Percentiles rank a stretch among this genome's conserved stretches.
These are phyloP conservation scores for Madoqua kirkii DNA, from an alignment of 2,113 vertebrate genomes.

Conservation along the genomic window DNA sequence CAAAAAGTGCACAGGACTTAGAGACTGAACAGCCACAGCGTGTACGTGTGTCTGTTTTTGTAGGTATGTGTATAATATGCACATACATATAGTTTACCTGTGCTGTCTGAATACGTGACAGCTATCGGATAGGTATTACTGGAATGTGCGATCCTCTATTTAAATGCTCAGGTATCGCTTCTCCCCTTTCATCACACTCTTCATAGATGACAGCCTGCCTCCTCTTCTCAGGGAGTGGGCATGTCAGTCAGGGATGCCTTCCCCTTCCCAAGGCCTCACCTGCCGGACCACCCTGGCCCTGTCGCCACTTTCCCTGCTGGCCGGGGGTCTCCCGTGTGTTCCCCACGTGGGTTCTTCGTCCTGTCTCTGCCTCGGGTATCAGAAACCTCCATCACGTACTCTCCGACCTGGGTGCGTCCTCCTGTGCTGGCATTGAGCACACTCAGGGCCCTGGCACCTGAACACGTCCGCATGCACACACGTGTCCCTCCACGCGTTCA, in stretches of 20 bases:
- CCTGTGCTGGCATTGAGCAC: neutral
- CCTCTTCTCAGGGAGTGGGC: neutral
- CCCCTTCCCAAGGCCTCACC: neutral
- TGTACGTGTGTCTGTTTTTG: accelerated
- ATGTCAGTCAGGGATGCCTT: neutral
- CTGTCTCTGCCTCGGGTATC: neutral
- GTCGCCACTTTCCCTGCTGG: neutral
- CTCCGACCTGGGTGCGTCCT: neutral
- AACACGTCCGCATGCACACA: too few species aligned
- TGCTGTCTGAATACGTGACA: neutral
- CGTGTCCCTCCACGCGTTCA: neutral
- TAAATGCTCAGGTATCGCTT: neutral
- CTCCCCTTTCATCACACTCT: neutral
- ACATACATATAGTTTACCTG: accelerated
- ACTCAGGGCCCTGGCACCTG: neutral
- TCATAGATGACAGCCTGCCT: neutral
- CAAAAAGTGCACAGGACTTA: neutral
- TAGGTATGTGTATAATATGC: too few species aligned
- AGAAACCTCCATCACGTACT: accelerated
- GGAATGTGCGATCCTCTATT: neutral
- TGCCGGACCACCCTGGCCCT: neutral
- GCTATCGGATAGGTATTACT: neutral
- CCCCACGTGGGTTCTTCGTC: neutral
- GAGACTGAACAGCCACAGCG: neutral
- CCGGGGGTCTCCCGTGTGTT: neutral